These are phyloP conservation scores for Tenebrio molitor DNA, from an alignment of 1,140 invertebrate species.

Conservation along the genomic window DNA sequence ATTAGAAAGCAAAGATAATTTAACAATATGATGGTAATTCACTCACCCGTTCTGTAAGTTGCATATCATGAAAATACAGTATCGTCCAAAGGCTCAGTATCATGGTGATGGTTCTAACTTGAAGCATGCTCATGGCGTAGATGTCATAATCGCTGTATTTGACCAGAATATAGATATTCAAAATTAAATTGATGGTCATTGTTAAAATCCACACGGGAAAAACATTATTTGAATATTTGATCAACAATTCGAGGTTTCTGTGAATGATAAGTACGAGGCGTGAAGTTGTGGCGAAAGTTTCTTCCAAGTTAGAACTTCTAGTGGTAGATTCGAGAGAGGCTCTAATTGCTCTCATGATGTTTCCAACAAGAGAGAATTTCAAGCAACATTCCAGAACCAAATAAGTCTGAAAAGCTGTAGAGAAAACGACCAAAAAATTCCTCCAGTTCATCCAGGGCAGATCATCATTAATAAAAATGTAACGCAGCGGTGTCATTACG, in stretches of 20 bases:
- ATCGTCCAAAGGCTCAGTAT: neutral
- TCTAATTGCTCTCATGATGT: neutral
- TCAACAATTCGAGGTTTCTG: neutral
- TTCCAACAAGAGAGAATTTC: neutral
- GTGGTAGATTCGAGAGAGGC: no score
- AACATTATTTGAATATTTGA: neutral
- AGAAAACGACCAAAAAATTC: neutral
- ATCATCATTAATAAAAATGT: neutral
- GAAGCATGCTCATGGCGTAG: neutral
- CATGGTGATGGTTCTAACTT: neutral
- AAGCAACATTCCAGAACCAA: neutral
- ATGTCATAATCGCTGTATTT: neutral
- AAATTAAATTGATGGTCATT: neutral
- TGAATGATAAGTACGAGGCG: neutral
- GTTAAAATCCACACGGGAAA: neutral
- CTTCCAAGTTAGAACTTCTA: neutral
- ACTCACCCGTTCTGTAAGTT: neutral
- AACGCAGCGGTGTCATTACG: neutral
- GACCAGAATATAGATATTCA: neutral
- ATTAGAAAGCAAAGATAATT: no score
- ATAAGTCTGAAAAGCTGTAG: neutral
- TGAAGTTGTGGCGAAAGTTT: neutral
- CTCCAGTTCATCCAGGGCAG: neutral
- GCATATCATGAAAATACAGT: neutral
- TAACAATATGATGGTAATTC: neutral